Evolutionary conservation across 2,797 vertebrate genomes (phyloP).

Genomic region (Myripristis jacobus): DNA sequence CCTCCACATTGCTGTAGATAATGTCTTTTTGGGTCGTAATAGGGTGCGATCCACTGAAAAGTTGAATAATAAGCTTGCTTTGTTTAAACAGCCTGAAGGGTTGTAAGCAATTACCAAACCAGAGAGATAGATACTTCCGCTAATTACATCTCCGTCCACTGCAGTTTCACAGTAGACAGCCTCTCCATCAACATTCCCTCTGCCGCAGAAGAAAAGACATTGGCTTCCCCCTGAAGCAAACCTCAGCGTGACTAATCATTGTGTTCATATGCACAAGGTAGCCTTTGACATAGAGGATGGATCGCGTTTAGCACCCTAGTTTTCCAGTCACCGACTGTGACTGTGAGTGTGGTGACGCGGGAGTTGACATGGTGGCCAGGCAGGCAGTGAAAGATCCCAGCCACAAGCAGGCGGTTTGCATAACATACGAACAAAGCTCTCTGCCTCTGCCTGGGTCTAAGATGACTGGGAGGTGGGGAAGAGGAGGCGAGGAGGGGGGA

Average conservation of each 20-base stretch:
- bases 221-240: slow-evolving; percentile 48
- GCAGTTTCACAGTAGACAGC: slow-evolving; percentile 60
- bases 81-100: slow-evolving; percentile 75
- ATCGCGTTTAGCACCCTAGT: slow-evolving; percentile 53
- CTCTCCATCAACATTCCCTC: slow-evolving; percentile 63
- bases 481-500: slow-evolving; percentile 6
- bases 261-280: slow-evolving; percentile 44
- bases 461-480: slow-evolving; percentile 21
- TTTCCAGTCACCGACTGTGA: slow-evolving; percentile 55
- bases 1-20: slow-evolving; percentile 53
- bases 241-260: slow-evolving; percentile 44
- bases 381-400: slow-evolving; percentile 55
- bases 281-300: slow-evolving; percentile 47
- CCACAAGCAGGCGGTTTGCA: slow-evolving; percentile 63
- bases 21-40: slow-evolving; percentile 65
- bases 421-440: slow-evolving; percentile 71
- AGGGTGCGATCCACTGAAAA: slow-evolving; percentile 64
- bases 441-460: slow-evolving; percentile 43
- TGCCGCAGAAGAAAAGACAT: slow-evolving; percentile 36
- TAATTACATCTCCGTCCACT: slow-evolving; percentile 76
- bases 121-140: slow-evolving; percentile 70
- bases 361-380: slow-evolving; percentile 56
- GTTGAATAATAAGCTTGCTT: slow-evolving; percentile 75
- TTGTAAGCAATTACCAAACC: slow-evolving; percentile 79
- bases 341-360: slow-evolving; percentile 52